These are phyloP conservation scores for Leptocoma aspasia DNA, from an alignment of 2,113 vertebrate species.

Conservation along the genomic window DNA sequence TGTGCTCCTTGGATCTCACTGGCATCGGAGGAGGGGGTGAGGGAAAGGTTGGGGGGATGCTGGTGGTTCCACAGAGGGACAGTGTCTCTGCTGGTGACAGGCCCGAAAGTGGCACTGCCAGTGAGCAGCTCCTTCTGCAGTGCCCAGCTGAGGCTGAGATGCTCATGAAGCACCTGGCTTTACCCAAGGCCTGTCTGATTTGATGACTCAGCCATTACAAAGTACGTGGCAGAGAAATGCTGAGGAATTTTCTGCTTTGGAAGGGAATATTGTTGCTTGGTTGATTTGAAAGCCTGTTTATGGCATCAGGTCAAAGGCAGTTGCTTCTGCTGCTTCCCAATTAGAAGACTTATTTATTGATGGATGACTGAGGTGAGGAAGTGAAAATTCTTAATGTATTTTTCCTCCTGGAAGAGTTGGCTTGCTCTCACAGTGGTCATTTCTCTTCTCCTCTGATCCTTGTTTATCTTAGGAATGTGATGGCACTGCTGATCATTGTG, in stretches of 20 bases:
- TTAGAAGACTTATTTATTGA: background rate
- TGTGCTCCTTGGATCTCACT: background rate
- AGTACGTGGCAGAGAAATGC: background rate
- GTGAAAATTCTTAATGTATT: background rate
- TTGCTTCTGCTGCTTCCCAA: slow-evolving; percentile 2
- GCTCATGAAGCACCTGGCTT: background rate
- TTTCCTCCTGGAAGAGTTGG: background rate
- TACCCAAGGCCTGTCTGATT: background rate
- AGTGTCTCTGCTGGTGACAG: background rate
- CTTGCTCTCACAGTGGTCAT: background rate
- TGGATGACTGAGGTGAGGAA: background rate
- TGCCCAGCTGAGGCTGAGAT: background rate
- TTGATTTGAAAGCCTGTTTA: slow-evolving; percentile 30
- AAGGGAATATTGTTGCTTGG: background rate
- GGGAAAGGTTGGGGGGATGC: background rate
- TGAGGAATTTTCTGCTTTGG: slow-evolving; percentile 3
- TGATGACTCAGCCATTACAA: slow-evolving; percentile 2
- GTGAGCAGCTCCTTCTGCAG: background rate
- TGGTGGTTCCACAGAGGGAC: background rate
- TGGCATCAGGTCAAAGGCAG: slow-evolving; percentile 9
- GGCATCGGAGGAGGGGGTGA: background rate
- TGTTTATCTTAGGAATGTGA: background rate
- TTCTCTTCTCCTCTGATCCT: background rate
- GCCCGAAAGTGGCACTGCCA: background rate
- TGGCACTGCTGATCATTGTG: background rate